These are phyloP conservation scores for Hylia prasina DNA, from an alignment of 2,113 vertebrate species.

Conservation along the genomic window DNA sequence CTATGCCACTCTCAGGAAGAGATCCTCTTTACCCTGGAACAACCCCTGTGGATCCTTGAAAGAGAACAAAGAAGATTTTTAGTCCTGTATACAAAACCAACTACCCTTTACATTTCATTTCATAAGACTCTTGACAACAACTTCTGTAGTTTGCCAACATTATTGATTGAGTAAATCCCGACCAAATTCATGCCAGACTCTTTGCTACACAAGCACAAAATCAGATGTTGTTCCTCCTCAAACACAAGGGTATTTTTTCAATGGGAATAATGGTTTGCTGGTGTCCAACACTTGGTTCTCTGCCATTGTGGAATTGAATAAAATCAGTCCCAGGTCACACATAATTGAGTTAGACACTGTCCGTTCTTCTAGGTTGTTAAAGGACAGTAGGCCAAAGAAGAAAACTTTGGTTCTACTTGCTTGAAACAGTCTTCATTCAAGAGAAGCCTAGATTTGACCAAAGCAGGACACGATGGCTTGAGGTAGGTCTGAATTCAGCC, in stretches of 20 bases:
- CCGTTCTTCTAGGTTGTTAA: background rate
- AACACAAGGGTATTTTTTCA: slow-evolving; percentile 35
- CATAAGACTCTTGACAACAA: background rate
- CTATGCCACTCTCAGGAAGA: background rate
- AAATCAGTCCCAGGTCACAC: slow-evolving; percentile 51
- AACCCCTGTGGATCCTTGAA: background rate
- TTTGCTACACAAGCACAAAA: slow-evolving; percentile 15
- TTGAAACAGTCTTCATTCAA: background rate
- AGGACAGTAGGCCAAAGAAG: slow-evolving; percentile 19
- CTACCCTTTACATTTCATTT: background rate
- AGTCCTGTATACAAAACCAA: background rate
- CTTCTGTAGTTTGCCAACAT: background rate
- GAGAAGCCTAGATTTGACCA: background rate
- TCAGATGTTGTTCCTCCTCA: background rate
- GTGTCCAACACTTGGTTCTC: slow-evolving; percentile 38
- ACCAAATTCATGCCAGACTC: background rate
- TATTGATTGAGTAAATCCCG: slow-evolving; percentile 14
- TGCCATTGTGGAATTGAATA: slow-evolving; percentile 56
- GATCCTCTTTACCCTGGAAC: background rate
- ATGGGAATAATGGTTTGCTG: slow-evolving; percentile 37
- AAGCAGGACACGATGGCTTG: background rate
- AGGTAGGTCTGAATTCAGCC: background rate
- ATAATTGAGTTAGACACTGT: slow-evolving; percentile 60
- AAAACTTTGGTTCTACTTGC: background rate
- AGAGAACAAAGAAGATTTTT: background rate